phyloP scores from a whole-genome alignment of 2,797 vertebrate genomes.

The Myotis planiceps region DNA sequence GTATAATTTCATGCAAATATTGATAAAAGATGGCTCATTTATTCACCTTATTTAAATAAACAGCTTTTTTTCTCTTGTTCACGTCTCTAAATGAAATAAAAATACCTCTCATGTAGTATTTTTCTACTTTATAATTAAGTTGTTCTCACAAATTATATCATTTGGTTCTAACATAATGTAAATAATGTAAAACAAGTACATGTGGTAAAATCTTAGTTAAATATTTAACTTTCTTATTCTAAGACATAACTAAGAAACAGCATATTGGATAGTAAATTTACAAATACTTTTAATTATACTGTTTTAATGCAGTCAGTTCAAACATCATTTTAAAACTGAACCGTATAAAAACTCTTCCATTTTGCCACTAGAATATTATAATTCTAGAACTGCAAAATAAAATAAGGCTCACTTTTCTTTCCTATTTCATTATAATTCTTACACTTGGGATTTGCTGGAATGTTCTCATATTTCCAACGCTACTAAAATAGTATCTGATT shows the following conservation, averaged over 20 bases:
- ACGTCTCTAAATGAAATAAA: conserved; percentile 1
- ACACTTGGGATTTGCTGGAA: conserved; percentile 28
- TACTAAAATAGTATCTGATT: conserved; percentile 50
- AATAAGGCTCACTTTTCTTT: neutral
- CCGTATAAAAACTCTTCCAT: neutral
- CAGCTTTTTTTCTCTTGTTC: neutral
- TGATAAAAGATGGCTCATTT: conserved; percentile 16
- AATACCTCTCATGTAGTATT: neutral
- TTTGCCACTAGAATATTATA: neutral
- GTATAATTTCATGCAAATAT: conserved; percentile 52
- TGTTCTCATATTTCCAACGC: neutral
- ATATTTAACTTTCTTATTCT: conserved; percentile 12
- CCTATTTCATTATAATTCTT: conserved; percentile 45
- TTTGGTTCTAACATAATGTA: neutral
- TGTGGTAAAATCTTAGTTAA: neutral
- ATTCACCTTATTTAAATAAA: neutral
- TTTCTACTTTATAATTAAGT: neutral
- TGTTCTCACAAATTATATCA: conserved; percentile 34
- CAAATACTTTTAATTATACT: conserved; percentile 42
- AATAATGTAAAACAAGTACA: conserved; percentile 27
- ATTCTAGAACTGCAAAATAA: conserved; percentile 39
- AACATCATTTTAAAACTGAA: conserved; percentile 33
- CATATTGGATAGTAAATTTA: conserved; percentile 18
- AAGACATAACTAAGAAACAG: conserved; percentile 46
- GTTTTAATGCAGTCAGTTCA: neutral